A percentile compares a stretch with the other conserved stretches of the same genome.
Conservation (phyloP, 1,140 invertebrate genomes). For the Zaprionus taronus region DNA sequence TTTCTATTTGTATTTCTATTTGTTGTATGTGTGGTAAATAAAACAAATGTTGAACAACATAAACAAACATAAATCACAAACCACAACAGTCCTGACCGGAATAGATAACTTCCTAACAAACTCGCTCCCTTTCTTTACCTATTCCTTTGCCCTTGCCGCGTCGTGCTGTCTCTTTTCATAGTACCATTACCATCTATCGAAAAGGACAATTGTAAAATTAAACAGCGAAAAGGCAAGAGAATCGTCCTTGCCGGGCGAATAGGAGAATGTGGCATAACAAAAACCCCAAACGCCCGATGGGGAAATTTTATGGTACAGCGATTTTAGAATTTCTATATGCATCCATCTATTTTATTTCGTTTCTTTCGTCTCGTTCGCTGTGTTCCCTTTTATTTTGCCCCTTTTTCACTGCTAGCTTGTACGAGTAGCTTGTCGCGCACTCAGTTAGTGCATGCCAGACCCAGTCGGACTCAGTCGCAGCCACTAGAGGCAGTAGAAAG, state of each 20-base stretch:
- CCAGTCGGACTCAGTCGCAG: not conserved
- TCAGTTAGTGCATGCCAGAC: conserved; percentile 16
- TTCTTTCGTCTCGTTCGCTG: conserved; percentile 13
- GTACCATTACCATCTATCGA: conserved; percentile 22
- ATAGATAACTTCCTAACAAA: conserved; percentile 60
- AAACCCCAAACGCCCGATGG: conserved; percentile 68
- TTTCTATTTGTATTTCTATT: conserved; percentile 18
- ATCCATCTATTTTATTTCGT: conserved; percentile 55
- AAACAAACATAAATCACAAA: conserved; percentile 74
- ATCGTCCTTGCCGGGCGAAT: conserved; percentile 40
- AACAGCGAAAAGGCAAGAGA: conserved; percentile 75
- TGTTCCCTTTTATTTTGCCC: conserved; percentile 13
- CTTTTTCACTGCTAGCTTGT: conserved; percentile 14
- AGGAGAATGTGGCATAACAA: conserved; percentile 18
- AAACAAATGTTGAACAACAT: conserved; percentile 76
- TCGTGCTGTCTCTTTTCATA: not conserved
- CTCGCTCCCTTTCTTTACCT: not conserved
- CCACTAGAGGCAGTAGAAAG: not conserved
- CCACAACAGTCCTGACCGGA: conserved; percentile 66
- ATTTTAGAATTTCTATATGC: conserved; percentile 67
- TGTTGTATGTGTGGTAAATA: conserved; percentile 39
- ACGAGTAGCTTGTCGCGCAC: not conserved
- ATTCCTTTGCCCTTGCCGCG: not conserved
- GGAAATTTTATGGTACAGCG: conserved; percentile 81
- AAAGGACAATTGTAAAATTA: conserved; percentile 82